Base-by-base conservation (phyloP, 2,888 invertebrate genomes). In the Drosophila nigritarsus region DNA sequence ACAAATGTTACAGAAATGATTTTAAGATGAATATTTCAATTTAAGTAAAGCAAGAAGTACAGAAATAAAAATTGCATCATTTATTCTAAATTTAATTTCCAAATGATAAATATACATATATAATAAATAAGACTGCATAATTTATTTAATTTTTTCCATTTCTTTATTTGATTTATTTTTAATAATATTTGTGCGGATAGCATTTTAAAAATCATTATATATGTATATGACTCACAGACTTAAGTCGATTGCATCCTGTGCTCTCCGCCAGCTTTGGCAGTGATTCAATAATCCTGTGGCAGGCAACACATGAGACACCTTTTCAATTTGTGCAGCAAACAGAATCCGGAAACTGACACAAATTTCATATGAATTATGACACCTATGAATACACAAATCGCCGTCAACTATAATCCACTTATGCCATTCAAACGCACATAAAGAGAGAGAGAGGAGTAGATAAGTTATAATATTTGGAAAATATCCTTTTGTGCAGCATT, bases 281-380 rank as follows among this genome's bases (percentile, higher is more conserved):
- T n/a, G 15, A 61, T 71, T 61, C 61, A 77, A 77, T 70, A 70
- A 66, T 32, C 49, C n/a, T 1, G 9, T 59, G 29, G 50, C 59
- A 51, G 24, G 27, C 65, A 54, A n/a, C 68, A 54, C 63, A 55
- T 65, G 60, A 51, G 71, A 68, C 82, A 76, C 81, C 72, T 85
- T 85, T 69, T 61, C 56, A 54, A 69, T 65, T 60, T 48, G 53
- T 36, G 48, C 38, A 8, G 2, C 36, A 49, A 8, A 29, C 6
- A 36, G 54, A 51, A 45, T n/a, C 15, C 53, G n/a, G 36, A 69
- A 51, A 51, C 75, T 84, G 87, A 70, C 82, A 82, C 67, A 71
- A 67, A 81, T 81, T 89, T 87, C 84, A 66, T 65, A 66, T 80
- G 89, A 87, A 89, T 83, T 87, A 87, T 89, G 89, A 87, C 78